Evolutionary conservation across 2,113 vertebrate species (phyloP).

Genomic region (Ovis canadensis): DNA sequence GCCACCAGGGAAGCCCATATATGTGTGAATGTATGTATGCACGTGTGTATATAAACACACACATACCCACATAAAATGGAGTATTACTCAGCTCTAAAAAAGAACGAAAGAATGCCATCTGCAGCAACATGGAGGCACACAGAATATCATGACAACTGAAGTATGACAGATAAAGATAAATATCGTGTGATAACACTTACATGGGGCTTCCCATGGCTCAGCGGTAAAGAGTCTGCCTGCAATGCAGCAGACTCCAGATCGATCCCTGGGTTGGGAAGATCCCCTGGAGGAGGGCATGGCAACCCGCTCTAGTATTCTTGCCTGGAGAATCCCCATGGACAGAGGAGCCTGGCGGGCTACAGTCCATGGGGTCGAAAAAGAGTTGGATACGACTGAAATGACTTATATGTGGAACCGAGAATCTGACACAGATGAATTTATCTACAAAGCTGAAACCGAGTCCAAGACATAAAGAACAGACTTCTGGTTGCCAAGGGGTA

Average conservation of each 20-base stretch:
- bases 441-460: not conserved
- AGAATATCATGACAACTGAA: not conserved
- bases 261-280: not conserved
- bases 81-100: not conserved
- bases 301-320: not conserved
- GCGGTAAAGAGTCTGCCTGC: not conserved
- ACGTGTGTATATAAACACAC: not conserved
- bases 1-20: not conserved
- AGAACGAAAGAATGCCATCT: not conserved
- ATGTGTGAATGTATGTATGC: not conserved
- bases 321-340: not conserved
- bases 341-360: fast-evolving
- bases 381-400: fast-evolving
- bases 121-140: not conserved
- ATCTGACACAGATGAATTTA: not conserved
- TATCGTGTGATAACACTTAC: not conserved
- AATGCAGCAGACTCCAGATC: not conserved
- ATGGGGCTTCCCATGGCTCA: fast-evolving
- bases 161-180: not conserved
- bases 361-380: fast-evolving
- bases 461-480: not conserved
- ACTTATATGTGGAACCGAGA: not conserved
- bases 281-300: not conserved
- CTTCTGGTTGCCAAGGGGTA: not conserved
- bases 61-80: not conserved